Evolutionary conservation across 2,797 vertebrate species (phyloP).

Genomic region (Acanthiza pusilla): DNA sequence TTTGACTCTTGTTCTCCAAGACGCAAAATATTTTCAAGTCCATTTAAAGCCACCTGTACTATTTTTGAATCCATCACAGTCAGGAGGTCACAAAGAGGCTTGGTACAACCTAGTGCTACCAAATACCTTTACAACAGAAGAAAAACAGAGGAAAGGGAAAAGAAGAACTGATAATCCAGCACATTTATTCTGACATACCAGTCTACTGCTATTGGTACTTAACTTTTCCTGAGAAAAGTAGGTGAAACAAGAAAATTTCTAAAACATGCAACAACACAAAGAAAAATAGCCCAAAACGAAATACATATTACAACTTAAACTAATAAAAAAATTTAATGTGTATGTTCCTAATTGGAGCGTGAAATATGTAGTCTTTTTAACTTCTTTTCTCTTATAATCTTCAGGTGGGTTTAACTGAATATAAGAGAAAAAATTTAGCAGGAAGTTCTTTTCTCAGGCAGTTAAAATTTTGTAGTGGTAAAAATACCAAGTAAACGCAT

Average conservation of each 20-base stretch:
- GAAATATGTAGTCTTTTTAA: background rate
- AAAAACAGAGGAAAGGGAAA: background rate
- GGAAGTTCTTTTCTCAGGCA: background rate
- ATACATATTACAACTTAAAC: background rate
- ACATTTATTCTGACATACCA: background rate
- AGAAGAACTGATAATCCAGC: background rate
- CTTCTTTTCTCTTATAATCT: background rate
- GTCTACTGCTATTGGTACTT: background rate
- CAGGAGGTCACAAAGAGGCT: slow-evolving; percentile 90
- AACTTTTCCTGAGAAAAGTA: background rate
- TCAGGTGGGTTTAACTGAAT: background rate
- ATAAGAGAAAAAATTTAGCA: background rate
- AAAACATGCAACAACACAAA: background rate
- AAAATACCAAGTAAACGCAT: background rate
- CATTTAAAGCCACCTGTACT: slow-evolving; percentile 90
- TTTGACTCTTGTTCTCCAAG: slow-evolving; percentile 90
- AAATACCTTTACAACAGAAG: slow-evolving; percentile 77
- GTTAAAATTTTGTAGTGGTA: background rate
- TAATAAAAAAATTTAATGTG: background rate
- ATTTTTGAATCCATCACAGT: slow-evolving; percentile 95
- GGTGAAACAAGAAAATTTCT: background rate
- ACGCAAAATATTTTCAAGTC: slow-evolving; percentile 89
- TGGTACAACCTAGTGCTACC: slow-evolving; percentile 87
- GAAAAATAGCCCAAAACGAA: background rate
- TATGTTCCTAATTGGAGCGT: background rate